Base-by-base conservation (phyloP, 2,888 invertebrate genomes). In the Heliconius ismenius region DNA sequence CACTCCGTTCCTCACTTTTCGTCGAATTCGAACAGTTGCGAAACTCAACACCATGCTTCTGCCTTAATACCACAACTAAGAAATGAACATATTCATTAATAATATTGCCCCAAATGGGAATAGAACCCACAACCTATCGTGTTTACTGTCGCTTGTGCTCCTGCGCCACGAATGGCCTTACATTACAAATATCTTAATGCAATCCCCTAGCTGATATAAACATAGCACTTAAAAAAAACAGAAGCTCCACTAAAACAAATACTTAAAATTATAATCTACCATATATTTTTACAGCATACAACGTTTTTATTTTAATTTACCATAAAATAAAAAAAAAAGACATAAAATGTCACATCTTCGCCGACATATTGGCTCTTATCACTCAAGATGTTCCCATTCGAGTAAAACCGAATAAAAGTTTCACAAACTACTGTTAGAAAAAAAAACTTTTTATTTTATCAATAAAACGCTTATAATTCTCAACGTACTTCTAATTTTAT, bases 391-490 rank as follows among this genome's bases (percentile, higher is more conserved):
- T 81, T 81, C 80, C 79, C 80, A 79, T 78, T 68, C 70, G 72
- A 62, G 73, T 77, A 49, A 77, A 76, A 1, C 24, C 68, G 62
- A 81, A 84, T 84, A 82, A 83, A 83, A 81, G 78, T 80, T 79
- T 81, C 80, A 80, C 81, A 80, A 80, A 81, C 80, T 81, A 83
- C 82, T 82, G 81, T 82, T 81, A 82, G 83, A 84, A 85, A 78
- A 86, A 85, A 84, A 76, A 85, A 39, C 3, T 83, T 81, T 82
- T 83, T 84, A 85, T 87, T 84, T 84, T 83, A 86, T 85, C 85
- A 86, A 88, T 89, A 89, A 89, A 89, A 88, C 83, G 84, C 82
- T 85, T 84, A 86, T 85, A 86, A 86, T 86, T 78, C 78, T 76
- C 82, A 82, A 81, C 80, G 81, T 82, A 81, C 80, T 81, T 81